phyloP scores from a whole-genome alignment of 2,888 invertebrate genomes.

The Coenonympha arcania region DNA sequence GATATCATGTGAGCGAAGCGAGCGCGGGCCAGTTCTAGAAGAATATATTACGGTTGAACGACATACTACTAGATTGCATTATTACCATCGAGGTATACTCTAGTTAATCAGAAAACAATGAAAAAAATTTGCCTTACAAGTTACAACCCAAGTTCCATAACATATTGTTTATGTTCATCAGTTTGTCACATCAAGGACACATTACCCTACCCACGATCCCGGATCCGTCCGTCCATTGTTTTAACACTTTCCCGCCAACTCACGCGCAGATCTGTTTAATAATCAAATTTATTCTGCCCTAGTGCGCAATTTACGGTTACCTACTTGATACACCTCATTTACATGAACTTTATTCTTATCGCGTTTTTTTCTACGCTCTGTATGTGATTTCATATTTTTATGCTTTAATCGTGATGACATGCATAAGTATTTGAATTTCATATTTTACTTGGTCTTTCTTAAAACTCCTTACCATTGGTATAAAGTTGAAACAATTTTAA shows the following conservation, averaged over 20 bases:
- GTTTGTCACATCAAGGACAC: background rate
- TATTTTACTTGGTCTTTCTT: background rate
- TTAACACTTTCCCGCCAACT: background rate
- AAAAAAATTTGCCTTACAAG: background rate
- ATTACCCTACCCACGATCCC: conserved; percentile 22
- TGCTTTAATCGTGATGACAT: background rate
- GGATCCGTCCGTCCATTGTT: conserved; percentile 19
- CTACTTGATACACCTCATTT: conserved; percentile 9
- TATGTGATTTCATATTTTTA: background rate
- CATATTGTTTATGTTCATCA: background rate
- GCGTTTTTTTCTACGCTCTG: conserved; percentile 1
- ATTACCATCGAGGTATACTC: background rate
- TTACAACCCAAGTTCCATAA: background rate
- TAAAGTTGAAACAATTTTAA: too few relatives aligned
- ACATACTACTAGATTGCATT: too few relatives aligned
- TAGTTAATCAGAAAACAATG: background rate
- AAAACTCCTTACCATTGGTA: too few relatives aligned
- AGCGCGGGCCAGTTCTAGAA: too few relatives aligned
- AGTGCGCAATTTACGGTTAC: conserved; percentile 13
- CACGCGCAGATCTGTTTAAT: conserved; percentile 18
- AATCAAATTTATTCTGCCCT: conserved; percentile 22
- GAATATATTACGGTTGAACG: too few relatives aligned
- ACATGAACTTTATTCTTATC: conserved; percentile 6
- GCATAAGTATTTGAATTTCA: background rate
- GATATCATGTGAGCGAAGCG: too few relatives aligned